Evolutionary conservation across 2,888 invertebrate genomes (phyloP), one percentile per base, ranked within the genome.

Genomic region (Calameuta pallipes): DNA sequence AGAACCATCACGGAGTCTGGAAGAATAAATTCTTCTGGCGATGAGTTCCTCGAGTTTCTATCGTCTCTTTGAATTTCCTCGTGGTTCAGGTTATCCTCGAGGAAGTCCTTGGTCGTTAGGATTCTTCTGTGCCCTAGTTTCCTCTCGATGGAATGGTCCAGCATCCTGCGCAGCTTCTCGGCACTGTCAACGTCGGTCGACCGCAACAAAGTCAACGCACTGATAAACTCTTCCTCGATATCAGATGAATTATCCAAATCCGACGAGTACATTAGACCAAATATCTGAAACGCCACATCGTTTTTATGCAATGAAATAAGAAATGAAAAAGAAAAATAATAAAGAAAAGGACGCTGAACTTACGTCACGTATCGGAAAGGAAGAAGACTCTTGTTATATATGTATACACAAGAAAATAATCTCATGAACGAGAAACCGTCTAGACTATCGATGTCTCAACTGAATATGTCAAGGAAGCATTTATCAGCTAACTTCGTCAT

Each of bases 111-210:
- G 35, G 15, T n/a, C 69, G 41, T 77, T 74, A 23, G 0, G 6
- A 56, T 9, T 56, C 23, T 56, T 56, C 56, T 56, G 23, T 15
- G 73, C 3, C 84, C 84, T 31, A 82, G 80, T 75, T 80, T 85
- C 30, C 74, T 83, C 35, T 84, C 85, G 33, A 89, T 87, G 36
- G 81, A 75, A 0, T 77, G 75, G 34, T 86, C 83, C 37, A 89
- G 77, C 82, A 89, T 85, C 69, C 77, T 78, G 6, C 85, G 83
- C 30, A 89, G 85, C 31, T 84, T 85, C 33, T 87, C 87, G 13
- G 83, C 80, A 78, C 89, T 89, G 73, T 85, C 83, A 3, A 79
- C 77, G 15, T 88, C 88, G 12, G 84, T 81, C 33, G 89, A 89
- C 76, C 83, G 87, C 36, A 89, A 78, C 41, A 89, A 78, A 0